These are phyloP conservation scores for Bergia puertoricense DNA, from an alignment of 92 coral and sea anemone species.

Conservation along the genomic window DNA sequence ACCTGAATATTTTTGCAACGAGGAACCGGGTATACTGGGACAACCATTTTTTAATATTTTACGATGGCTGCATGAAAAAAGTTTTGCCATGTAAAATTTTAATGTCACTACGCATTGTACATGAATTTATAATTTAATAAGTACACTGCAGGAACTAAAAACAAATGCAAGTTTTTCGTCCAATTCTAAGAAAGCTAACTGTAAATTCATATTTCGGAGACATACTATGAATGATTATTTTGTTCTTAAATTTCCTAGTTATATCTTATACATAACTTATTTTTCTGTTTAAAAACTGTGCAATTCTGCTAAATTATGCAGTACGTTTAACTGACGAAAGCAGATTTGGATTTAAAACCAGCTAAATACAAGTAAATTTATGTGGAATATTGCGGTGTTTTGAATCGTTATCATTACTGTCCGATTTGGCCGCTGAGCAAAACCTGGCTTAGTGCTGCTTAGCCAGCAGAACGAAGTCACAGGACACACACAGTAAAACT, in stretches of 20 bases:
- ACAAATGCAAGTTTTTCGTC: conserved; percentile 11
- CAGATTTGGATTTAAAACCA: not conserved
- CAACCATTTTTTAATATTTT: conserved; percentile 33
- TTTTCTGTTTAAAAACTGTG: not conserved
- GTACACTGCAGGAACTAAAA: not conserved
- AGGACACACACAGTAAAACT: not conserved
- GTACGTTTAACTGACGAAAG: not conserved
- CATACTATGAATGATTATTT: not conserved
- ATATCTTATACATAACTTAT: not conserved
- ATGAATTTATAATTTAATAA: conserved; percentile 35
- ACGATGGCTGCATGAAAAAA: conserved; percentile 19
- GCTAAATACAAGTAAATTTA: conserved; percentile 3
- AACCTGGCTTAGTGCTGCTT: not conserved
- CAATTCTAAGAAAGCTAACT: not conserved
- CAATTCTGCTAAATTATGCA: not conserved
- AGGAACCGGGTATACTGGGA: not conserved
- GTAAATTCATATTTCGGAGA: not conserved
- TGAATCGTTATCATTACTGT: not conserved
- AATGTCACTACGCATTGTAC: conserved; percentile 19
- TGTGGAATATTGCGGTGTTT: conserved; percentile 10
- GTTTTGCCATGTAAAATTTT: conserved; percentile 30
- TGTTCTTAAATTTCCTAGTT: not conserved
- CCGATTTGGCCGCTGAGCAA: not conserved
- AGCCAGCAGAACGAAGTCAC: not conserved
- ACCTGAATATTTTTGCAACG: conserved; percentile 7